Evolutionary conservation across 2,113 vertebrate species (phyloP).

Genomic region (Drymodes brunneopygia): DNA sequence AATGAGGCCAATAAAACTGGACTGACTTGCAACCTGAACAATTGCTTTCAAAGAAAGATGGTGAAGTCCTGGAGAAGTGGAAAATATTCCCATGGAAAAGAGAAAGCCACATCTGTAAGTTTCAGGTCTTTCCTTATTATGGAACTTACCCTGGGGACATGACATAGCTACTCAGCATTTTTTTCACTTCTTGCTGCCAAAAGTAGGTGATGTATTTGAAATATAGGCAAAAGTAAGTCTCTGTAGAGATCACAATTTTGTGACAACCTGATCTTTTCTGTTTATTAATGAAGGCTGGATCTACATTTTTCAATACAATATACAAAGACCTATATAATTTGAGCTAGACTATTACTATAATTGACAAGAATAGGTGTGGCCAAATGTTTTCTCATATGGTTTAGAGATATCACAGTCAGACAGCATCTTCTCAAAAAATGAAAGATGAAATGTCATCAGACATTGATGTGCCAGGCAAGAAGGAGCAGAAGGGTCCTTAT

Average conservation of each 20-base stretch:
- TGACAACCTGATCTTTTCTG: background rate
- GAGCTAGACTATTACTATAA: background rate
- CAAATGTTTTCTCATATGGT: background rate
- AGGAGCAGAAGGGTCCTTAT: slow-evolving; percentile 13
- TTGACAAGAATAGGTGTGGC: background rate
- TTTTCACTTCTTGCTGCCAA: background rate
- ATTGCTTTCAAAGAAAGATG: background rate
- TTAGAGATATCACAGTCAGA: background rate
- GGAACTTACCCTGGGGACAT: background rate
- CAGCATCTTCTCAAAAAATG: background rate
- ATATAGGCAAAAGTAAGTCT: background rate
- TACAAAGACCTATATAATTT: background rate
- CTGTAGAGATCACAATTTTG: background rate
- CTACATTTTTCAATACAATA: background rate
- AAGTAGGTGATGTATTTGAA: background rate
- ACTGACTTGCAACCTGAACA: background rate
- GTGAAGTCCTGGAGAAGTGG: background rate
- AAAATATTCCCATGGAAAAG: background rate
- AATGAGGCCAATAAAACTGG: background rate
- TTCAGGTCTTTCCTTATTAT: background rate
- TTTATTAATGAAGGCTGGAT: background rate
- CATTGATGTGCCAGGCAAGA: background rate
- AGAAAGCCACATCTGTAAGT: background rate
- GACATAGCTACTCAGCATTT: background rate
- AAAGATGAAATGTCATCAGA: slow-evolving; percentile 9